phyloP scores from a whole-genome alignment of 2,797 vertebrate species.

The Chromis chromis region DNA sequence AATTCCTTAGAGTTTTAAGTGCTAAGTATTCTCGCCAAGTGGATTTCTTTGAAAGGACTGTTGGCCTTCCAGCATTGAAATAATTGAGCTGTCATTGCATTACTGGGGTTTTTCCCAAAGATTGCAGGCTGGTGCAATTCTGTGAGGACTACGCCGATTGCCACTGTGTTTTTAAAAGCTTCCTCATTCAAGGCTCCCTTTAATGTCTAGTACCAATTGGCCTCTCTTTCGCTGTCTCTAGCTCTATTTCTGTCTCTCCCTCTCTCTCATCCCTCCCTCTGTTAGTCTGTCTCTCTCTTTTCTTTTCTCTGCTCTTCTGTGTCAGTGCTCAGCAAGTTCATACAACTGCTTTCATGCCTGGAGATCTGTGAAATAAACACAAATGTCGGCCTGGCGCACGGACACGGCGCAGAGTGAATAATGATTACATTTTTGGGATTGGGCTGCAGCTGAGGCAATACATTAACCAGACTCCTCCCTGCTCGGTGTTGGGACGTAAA shows the following conservation, averaged over 20 bases:
- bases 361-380: conserved; percentile 73
- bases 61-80: conserved; percentile 66
- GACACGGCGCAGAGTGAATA: conserved; percentile 26
- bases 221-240: conserved; percentile 44
- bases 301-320: conserved; percentile 38
- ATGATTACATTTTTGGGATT: conserved; percentile 48
- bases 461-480: conserved; percentile 40
- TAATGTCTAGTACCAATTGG: conserved; percentile 66
- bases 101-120: conserved; percentile 52
- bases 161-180: conserved; percentile 62
- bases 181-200: conserved; percentile 49
- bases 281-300: conserved; percentile 26
- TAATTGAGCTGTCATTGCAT: conserved; percentile 71
- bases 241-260: conserved; percentile 60
- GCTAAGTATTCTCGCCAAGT: conserved; percentile 61
- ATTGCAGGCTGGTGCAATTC: conserved; percentile 38
- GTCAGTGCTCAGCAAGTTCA: conserved; percentile 63
- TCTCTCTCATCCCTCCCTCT: conserved; percentile 39
- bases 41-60: conserved; percentile 59
- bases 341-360: conserved; percentile 68
- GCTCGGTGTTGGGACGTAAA: conserved; percentile 31
- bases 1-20: conserved; percentile 44
- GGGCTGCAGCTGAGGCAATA: conserved; percentile 36
- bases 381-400: conserved; percentile 44
- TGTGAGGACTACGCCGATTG: conserved; percentile 53